Evolutionary conservation across 2,797 vertebrate genomes (phyloP).

Genomic region (Pogoniulus pusillus): DNA sequence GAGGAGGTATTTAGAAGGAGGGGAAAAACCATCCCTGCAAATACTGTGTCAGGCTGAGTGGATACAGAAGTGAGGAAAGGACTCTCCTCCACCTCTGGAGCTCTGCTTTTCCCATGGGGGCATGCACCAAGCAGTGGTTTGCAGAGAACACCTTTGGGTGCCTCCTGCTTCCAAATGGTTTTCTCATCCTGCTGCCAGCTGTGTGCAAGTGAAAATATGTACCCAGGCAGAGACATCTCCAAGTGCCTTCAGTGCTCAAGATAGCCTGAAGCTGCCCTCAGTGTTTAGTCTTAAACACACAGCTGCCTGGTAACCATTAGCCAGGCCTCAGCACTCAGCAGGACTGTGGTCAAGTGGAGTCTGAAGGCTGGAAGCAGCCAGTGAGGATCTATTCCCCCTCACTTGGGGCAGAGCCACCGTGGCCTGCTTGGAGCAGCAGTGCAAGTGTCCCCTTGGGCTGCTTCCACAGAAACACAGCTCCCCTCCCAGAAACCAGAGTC

Average conservation of each 20-base stretch:
- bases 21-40: background rate
- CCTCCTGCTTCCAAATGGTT: background rate
- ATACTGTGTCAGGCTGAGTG: background rate
- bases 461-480: no score
- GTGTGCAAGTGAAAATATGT: background rate
- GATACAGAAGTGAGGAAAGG: background rate
- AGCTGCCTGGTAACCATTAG: background rate
- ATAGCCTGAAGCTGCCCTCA: background rate
- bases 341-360: background rate
- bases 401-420: background rate
- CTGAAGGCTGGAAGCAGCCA: background rate
- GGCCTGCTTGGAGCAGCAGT: background rate
- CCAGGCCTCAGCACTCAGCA: background rate
- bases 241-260: background rate
- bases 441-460: background rate
- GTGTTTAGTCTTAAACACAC: background rate
- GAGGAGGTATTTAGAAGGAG: background rate
- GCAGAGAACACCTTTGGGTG: background rate
- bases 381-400: background rate
- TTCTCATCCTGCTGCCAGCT: background rate
- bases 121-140: rapidly evolving
- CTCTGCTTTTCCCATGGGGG: background rate
- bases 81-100: background rate
- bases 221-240: background rate
- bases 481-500: no score